A percentile compares a stretch with the other conserved stretches of the same genome.
Conservation (phyloP, 2,888 invertebrate genomes). For the Agrochola macilenta region DNA sequence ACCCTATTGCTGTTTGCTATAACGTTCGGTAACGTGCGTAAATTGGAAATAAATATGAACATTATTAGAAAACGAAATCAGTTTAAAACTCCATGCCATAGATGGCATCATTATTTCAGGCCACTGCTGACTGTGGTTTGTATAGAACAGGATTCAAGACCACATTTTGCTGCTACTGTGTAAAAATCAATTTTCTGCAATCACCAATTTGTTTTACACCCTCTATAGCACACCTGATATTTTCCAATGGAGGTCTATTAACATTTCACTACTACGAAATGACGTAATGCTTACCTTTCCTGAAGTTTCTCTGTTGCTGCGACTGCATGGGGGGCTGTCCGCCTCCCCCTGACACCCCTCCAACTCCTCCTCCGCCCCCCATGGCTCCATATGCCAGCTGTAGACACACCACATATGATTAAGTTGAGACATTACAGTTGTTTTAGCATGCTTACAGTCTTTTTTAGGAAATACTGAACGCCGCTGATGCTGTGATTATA, state of each 20-base stretch:
- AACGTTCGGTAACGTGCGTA: too few species aligned
- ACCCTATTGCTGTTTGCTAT: not conserved
- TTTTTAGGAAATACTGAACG: not conserved
- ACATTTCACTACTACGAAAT: not conserved
- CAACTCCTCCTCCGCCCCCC: constrained; percentile 84
- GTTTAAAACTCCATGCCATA: not conserved
- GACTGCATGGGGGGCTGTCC: constrained; percentile 87
- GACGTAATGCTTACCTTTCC: constrained; percentile 78
- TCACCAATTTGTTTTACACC: not conserved
- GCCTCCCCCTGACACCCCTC: constrained; percentile 79
- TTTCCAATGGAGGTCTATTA: not conserved
- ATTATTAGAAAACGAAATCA: not conserved
- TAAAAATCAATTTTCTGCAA: not conserved
- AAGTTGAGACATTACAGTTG: not conserved
- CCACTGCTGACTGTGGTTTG: not conserved
- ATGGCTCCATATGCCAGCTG: constrained; percentile 85
- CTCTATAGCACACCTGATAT: not conserved
- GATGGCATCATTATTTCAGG: not conserved
- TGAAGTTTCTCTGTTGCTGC: constrained; percentile 83
- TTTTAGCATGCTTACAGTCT: constrained; percentile 16
- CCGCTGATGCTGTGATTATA: not conserved
- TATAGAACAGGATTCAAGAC: not conserved
- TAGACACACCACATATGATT: constrained; percentile 5
- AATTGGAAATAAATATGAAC: not conserved
- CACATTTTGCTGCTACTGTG: too few species aligned